Evolutionary conservation across 2,113 vertebrate species (phyloP), one percentile per base, ranked within the genome.

Genomic region (Sterrhoptilus dennistouni): DNA sequence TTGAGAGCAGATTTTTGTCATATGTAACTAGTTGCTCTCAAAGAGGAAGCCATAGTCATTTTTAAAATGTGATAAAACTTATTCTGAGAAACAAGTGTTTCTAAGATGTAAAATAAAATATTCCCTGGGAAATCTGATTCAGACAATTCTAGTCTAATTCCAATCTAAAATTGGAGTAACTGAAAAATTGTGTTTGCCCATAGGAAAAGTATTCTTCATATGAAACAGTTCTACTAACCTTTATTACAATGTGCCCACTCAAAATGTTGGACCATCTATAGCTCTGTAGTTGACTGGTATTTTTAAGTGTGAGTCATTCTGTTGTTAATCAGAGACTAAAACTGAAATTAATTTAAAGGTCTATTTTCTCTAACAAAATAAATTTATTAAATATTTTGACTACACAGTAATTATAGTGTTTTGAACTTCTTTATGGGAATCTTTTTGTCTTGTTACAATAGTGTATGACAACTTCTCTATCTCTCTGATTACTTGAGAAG

Each of bases 311-410:
- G 83, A 91, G 50, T 95, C 87, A 94, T 81, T 16, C 47, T 87
- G 64, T 72, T 88, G 36, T 83, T 91, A 78, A 69, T 54, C 25
- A 64, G 75, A 87, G 13, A 72, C 76, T 92, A 80, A 96, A 93
- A 59, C 11, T 71, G 56, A 83, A 80, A 89, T 93, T 93, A 78
- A 42, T 95, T 87, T 80, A 76, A 95, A 85, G 77, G 12, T 88
- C 65, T 95, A 5, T 95, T 92, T 93, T 89, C 83, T 78, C 40
- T 85, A 87, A 68, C 61, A 91, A 95, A 94, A 21, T 69, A 87
- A 54, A 28, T 52, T 94, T 95, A 36, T 90, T 88, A 90, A 74
- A 63, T 83, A 56, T 90, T 90, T 94, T 95, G 20, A 38, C 50
- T 88, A 40, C 44, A 42, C 16, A 11, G 9, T 87, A 87, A 82